phyloP scores from a whole-genome alignment of 2,113 vertebrate genomes.

The Zingel zingel region DNA sequence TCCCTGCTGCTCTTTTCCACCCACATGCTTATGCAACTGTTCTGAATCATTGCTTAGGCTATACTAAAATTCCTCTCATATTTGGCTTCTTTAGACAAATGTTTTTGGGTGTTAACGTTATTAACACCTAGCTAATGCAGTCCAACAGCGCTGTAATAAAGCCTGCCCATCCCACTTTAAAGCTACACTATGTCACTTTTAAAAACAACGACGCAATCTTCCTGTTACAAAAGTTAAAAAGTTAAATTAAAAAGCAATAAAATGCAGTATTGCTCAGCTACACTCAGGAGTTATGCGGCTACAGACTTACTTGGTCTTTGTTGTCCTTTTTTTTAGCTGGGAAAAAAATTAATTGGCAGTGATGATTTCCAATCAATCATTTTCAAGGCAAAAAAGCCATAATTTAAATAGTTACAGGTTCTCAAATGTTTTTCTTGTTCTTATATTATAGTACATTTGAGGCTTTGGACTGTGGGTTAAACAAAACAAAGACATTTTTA shows the following conservation, averaged over 20 bases:
- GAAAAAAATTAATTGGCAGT: not conserved
- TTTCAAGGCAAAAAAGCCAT: not conserved
- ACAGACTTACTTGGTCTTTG: not conserved
- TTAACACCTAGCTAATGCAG: not conserved
- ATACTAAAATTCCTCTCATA: not conserved
- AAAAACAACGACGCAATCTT: not conserved
- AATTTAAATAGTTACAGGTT: not conserved
- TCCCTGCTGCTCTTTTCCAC: constrained; percentile 32
- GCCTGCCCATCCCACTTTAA: not conserved
- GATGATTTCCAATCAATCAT: not conserved
- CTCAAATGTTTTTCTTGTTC: not conserved
- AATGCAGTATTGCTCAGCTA: not conserved
- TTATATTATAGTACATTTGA: not conserved
- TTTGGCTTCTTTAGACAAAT: constrained; percentile 21
- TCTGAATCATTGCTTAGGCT: constrained; percentile 27
- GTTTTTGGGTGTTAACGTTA: not conserved
- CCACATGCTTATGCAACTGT: constrained; percentile 59
- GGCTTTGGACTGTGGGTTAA: not conserved
- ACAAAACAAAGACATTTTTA: not conserved
- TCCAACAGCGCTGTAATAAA: not conserved
- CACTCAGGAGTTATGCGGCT: not conserved
- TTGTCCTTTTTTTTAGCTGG: not conserved
- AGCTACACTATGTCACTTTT: not conserved
- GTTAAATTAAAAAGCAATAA: not conserved
- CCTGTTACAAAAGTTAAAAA: not conserved